Conservation (phyloP, 2,888 invertebrate genomes). For the Yponomeuta sedellus region DNA sequence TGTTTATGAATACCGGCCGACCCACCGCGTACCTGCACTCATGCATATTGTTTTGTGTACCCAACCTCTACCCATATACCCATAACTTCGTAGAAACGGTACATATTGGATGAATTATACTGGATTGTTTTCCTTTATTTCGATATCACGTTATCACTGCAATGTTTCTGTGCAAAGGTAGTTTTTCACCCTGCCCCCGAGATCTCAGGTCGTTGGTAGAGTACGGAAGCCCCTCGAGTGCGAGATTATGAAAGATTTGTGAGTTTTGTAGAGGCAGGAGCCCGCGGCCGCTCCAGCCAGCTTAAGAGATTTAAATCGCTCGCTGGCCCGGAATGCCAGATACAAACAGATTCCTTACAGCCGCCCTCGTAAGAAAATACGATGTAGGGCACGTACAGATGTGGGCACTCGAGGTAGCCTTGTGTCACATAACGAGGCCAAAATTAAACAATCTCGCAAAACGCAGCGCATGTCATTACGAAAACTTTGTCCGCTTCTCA, state of each 20-base stretch:
- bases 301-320: slow-evolving; percentile 76
- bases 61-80: background rate
- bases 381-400: background rate
- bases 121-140: slow-evolving; percentile 8
- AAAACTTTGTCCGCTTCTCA: too few species aligned
- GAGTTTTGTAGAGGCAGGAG: slow-evolving; percentile 57
- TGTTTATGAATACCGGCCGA: slow-evolving; percentile 68
- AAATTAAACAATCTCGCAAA: too few species aligned
- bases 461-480: too few species aligned
- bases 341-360: slow-evolving; percentile 71
- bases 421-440: too few species aligned
- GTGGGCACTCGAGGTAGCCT: background rate
- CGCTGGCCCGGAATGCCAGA: slow-evolving; percentile 71
- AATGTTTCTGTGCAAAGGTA: slow-evolving; percentile 27
- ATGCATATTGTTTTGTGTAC: slow-evolving; percentile 9
- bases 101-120: background rate
- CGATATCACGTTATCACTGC: background rate
- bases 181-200: slow-evolving; percentile 28
- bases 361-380: slow-evolving; percentile 30
- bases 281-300: slow-evolving; percentile 57
- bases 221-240: slow-evolving; percentile 69
- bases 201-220: slow-evolving; percentile 40
- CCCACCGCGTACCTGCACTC: slow-evolving; percentile 36
- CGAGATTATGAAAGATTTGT: slow-evolving; percentile 77
- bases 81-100: slow-evolving; percentile 7